Evolutionary conservation across 1,140 invertebrate species (phyloP).

Genomic region (Macrobrachium nipponense): DNA sequence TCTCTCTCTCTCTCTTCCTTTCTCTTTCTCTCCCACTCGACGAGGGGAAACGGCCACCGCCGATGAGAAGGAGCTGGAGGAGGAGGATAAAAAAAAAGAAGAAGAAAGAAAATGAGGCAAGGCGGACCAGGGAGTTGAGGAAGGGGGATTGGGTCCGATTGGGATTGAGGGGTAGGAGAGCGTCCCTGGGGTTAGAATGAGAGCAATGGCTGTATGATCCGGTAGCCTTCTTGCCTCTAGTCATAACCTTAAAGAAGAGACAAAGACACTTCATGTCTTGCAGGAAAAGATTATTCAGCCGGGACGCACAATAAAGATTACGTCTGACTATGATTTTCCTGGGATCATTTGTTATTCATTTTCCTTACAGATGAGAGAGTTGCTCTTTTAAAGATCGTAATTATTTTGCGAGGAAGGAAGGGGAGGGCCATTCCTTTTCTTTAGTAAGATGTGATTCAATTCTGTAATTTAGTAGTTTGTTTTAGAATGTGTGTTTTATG

Average conservation of each 20-base stretch:
- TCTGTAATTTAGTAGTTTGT: too few species aligned
- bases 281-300: neutral
- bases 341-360: too few species aligned
- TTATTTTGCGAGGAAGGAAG: too few species aligned
- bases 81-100: slow-evolving; percentile 18
- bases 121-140: neutral
- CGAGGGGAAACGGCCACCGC: slow-evolving; percentile 39
- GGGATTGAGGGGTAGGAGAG: neutral
- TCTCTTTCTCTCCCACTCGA: slow-evolving; percentile 9
- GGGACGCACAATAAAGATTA: too few species aligned
- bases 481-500: too few species aligned
- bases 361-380: too few species aligned
- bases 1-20: slow-evolving; percentile 3
- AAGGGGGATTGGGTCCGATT: neutral
- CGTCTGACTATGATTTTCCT: too few species aligned
- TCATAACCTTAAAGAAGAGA: slow-evolving; percentile 30
- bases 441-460: too few species aligned
- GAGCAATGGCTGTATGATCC: slow-evolving; percentile 20
- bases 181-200: neutral
- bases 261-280: neutral
- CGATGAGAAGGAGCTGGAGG: slow-evolving; percentile 2
- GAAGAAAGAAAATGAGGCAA: slow-evolving; percentile 7
- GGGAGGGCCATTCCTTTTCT: too few species aligned
- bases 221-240: slow-evolving; percentile 33
- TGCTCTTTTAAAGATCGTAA: too few species aligned